Percentiles rank a stretch among this genome's conserved stretches.
phyloP scores from a whole-genome alignment of 2,113 vertebrate species.

The Poeciliopsis occidentalis region DNA sequence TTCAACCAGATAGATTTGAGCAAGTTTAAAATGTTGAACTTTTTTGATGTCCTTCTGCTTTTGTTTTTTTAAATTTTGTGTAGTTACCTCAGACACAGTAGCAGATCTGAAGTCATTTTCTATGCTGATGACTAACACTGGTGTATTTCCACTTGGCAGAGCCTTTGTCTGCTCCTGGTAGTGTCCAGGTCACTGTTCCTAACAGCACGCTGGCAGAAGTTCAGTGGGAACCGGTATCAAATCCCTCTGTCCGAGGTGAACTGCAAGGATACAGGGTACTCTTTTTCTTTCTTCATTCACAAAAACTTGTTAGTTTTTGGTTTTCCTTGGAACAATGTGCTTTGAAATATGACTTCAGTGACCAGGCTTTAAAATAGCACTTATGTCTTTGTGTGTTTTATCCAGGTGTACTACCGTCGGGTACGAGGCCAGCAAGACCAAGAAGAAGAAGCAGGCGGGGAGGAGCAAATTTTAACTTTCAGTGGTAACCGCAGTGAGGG shows the following conservation, averaged over 20 bases:
- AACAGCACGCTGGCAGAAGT: slow-evolving; percentile 91
- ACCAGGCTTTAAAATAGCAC: not conserved
- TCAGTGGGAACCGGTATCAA: slow-evolving; percentile 89
- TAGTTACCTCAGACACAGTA: not conserved
- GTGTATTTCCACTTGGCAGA: slow-evolving; percentile 71
- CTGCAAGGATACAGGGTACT: slow-evolving; percentile 91
- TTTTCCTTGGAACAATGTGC: not conserved
- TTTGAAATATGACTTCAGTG: not conserved
- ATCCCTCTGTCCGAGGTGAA: slow-evolving; percentile 84
- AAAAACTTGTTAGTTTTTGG: not conserved
- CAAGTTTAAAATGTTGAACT: not conserved
- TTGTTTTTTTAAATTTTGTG: too few relatives aligned
- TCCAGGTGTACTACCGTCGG: slow-evolving; percentile 90
- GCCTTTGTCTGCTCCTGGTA: slow-evolving; percentile 88
- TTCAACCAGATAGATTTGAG: not conserved
- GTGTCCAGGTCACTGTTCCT: slow-evolving; percentile 83
- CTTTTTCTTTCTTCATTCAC: not conserved
- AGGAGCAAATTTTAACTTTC: slow-evolving; percentile 87
- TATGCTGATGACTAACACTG: not conserved
- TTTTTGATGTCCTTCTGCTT: not conserved
- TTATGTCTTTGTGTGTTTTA: not conserved
- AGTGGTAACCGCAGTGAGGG: slow-evolving; percentile 87
- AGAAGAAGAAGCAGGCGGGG: slow-evolving; percentile 77
- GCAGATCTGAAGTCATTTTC: not conserved
- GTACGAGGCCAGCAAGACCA: slow-evolving; percentile 79